phyloP scores from a whole-genome alignment of 2,113 vertebrate genomes.

The Pomatostomus ruficeps region DNA sequence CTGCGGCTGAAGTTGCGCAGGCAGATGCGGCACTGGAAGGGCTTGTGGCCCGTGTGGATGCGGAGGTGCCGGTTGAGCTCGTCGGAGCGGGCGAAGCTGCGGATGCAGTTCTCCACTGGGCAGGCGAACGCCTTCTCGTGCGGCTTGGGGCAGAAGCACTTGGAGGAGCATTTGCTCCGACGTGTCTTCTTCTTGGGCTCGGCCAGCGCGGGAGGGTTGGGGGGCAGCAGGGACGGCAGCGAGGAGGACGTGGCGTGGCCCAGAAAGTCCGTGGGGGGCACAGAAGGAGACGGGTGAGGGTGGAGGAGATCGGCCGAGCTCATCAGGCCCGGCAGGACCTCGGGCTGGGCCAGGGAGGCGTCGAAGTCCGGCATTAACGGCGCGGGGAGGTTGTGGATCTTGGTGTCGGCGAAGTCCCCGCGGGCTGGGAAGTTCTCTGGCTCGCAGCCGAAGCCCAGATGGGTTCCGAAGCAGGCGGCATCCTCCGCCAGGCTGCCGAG shows the following conservation, averaged over 20 bases:
- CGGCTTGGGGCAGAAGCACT: constrained; percentile 84
- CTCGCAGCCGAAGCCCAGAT: constrained; percentile 47
- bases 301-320: constrained; percentile 2
- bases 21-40: constrained; percentile 98
- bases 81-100: constrained; percentile 94
- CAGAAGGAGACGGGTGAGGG: constrained; percentile 25
- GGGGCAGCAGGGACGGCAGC: constrained; percentile 72
- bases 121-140: constrained; percentile 95
- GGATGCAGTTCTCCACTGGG: constrained; percentile 91
- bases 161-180: constrained; percentile 79
- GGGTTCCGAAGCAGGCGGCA: constrained; percentile 24
- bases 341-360: not conserved
- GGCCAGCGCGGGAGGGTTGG: constrained; percentile 64
- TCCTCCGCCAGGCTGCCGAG: constrained; percentile 50
- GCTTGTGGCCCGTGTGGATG: constrained; percentile 97
- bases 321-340: not conserved
- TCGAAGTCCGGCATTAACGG: constrained; percentile 11
- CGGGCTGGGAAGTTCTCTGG: constrained; percentile 15
- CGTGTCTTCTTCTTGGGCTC: constrained; percentile 78
- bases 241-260: constrained; percentile 65
- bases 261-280: constrained; percentile 75
- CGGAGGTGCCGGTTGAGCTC: constrained; percentile 96
- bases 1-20: constrained; percentile 96
- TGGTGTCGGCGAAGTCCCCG: constrained; percentile 34
- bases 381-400: constrained; percentile 27